A percentile compares a stretch with the other conserved stretches of the same genome.
phyloP scores from a whole-genome alignment of 1,140 invertebrate genomes.

The Caerostris darwini region DNA sequence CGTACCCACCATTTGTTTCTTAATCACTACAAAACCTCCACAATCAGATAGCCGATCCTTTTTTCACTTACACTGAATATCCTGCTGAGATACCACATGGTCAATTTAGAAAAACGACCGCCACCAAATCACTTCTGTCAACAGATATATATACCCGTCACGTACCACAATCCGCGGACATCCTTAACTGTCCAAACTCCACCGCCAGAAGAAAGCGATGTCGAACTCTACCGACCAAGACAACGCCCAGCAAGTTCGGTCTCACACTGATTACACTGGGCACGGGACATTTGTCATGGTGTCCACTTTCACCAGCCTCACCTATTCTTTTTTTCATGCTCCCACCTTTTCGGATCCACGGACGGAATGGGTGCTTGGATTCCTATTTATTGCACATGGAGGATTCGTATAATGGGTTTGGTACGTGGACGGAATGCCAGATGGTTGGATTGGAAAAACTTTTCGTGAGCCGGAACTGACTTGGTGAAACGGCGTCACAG shows the following conservation, averaged over 20 bases:
- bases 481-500: not conserved
- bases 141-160: constrained; percentile 6
- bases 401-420: not conserved
- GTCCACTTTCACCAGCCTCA: constrained; percentile 19
- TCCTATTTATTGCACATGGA: not conserved
- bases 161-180: not conserved
- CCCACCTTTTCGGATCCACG: constrained; percentile 6
- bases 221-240: not conserved
- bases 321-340: not conserved
- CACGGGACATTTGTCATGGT: constrained; percentile 4
- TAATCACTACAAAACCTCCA: too few species aligned
- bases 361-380: not conserved
- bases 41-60: not conserved
- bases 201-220: not conserved
- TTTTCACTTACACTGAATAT: not conserved
- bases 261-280: not conserved
- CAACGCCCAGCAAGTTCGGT: constrained; percentile 10
- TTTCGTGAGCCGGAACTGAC: not conserved
- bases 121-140: not conserved
- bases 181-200: not conserved
- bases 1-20: too few species aligned
- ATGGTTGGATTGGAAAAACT: not conserved
- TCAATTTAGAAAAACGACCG: not conserved
- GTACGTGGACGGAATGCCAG: not conserved
- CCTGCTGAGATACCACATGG: not conserved